Base-by-base conservation (phyloP, 2,888 invertebrate species). In the Drosophila anomalata region DNA sequence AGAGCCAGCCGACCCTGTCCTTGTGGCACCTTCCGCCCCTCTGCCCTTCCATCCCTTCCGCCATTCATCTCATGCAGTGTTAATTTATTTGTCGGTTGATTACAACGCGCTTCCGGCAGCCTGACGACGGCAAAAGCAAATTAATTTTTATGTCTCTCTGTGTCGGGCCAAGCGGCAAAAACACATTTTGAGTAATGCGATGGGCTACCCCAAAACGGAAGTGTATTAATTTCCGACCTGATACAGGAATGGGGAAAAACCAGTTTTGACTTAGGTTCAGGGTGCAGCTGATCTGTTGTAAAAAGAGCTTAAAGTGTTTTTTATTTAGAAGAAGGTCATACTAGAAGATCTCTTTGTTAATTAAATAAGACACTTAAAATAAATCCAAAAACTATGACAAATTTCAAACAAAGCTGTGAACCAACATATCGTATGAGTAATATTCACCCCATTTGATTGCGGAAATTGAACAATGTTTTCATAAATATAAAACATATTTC, bases 41-140 rank as follows among this genome's bases (percentile, higher is more conserved):
- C 26, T 5, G 41, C 41, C 52, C 36, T 42, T 41, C 22, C 46
- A 36, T 12, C 42, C 52, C 47, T 52, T 33, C 26, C 11, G 53
- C 36, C 42, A 53, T 50, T 44, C 60, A 60, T 56, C 46, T 9
- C 41, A 48, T 53, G 56, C 63, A 63, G 59, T 72, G 84, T 84
- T 81, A 84, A 84, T 84, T 84, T 84, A 84, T 84, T 84, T 86
- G 87, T 81, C 84, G 84, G 79, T 84, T 84, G 87, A 86, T 84
- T 84, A 84, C 76, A 81, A 73, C 79, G 79, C 70, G 78, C 79
- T 78, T 86, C 84, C 84, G 86, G 63, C 78, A 77, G 77, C 75
- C 46, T 74, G 84, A 86, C 81, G 82, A 71, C 73, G 69, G 75
- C 81, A 75, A 75, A 84, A 82, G 77, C 77, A 81, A 81, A 81